These are phyloP conservation scores for Acholoe squamosa DNA, from an alignment of 2,888 invertebrate genomes.

Conservation along the genomic window DNA sequence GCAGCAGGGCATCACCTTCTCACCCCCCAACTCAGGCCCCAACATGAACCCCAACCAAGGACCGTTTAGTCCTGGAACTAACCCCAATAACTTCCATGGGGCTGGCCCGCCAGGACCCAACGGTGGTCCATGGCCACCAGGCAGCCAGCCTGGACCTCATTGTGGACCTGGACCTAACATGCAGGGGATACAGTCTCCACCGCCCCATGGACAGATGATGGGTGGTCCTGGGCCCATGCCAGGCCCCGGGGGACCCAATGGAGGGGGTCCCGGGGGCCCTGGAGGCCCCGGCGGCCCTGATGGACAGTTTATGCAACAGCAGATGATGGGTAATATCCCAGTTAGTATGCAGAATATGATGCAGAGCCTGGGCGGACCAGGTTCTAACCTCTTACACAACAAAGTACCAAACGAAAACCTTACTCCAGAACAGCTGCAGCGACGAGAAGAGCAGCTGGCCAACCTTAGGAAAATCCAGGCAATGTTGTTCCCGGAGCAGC, in stretches of 20 bases:
- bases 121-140: background rate
- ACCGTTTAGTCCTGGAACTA: slow-evolving; percentile 39
- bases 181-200: slow-evolving; percentile 62
- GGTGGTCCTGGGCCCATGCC: background rate
- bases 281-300: slow-evolving; percentile 55
- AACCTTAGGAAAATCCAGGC: slow-evolving; percentile 96
- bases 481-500: slow-evolving; percentile 92
- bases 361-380: slow-evolving; percentile 44
- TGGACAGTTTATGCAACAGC: slow-evolving; percentile 50
- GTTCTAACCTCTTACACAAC: slow-evolving; percentile 77
- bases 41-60: slow-evolving; percentile 48
- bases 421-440: slow-evolving; percentile 96
- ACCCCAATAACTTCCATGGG: slow-evolving; percentile 60
- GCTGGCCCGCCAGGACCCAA: background rate
- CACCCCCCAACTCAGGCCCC: slow-evolving; percentile 45
- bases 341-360: slow-evolving; percentile 42
- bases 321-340: slow-evolving; percentile 49
- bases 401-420: slow-evolving; percentile 89
- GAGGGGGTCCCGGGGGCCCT: background rate
- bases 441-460: slow-evolving; percentile 95
- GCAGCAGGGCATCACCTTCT: slow-evolving; percentile 70
- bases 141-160: slow-evolving; percentile 9
- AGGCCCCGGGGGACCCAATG: slow-evolving; percentile 36
- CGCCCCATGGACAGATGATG: background rate
- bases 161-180: slow-evolving; percentile 20